Base-by-base conservation (phyloP, 2,797 vertebrate species). In the Delichon dasypus region DNA sequence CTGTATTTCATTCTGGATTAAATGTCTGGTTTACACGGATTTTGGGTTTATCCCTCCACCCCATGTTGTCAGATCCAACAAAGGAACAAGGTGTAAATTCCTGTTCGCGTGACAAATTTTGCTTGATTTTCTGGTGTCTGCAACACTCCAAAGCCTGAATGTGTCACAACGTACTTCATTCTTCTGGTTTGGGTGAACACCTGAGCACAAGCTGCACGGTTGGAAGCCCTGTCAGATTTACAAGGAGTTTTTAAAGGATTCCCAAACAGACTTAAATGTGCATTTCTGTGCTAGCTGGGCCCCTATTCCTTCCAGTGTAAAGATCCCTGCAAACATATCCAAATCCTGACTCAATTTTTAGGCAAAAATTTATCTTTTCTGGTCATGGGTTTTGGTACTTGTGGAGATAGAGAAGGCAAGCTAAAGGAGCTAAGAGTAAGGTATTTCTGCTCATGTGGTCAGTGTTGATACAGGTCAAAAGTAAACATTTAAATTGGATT, bases 401-500 rank as follows among this genome's bases (percentile, higher is more conserved):
- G 14, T 32, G 64, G 67, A 66, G 82, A 27, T 48, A 18, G 27
- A 45, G 23, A 80, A 66, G 32, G 40, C 40, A 36, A 20, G 26
- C 57, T 57, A 58, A 62, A 88, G 36, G 77, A 72, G 36, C 48
- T 25, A 20, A 17, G 54, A 13, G 19, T 53, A 38, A 65, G 48
- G 32, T 64, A 36, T 81, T 92, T 67, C 58, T 92, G 62, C 55
- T 62, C 27, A 13, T 48, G 29, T 22, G 54, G 36, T 65, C 79
- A 53, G 16, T 55, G 40, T 84, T 86, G 82, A 65, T 58, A 58
- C 57, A 68, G 79, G 61, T 80, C 5, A 2, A 88, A 88, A 90
- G 51, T 38, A 68, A 94, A 78, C 7, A 3, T 81, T 94, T 90
- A 70, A 88, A 76, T 75, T 94, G 76, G 57, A 71, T 91, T 95